Base-by-base conservation (phyloP, 2,888 invertebrate species). In the Caradrina clavipalpis region DNA sequence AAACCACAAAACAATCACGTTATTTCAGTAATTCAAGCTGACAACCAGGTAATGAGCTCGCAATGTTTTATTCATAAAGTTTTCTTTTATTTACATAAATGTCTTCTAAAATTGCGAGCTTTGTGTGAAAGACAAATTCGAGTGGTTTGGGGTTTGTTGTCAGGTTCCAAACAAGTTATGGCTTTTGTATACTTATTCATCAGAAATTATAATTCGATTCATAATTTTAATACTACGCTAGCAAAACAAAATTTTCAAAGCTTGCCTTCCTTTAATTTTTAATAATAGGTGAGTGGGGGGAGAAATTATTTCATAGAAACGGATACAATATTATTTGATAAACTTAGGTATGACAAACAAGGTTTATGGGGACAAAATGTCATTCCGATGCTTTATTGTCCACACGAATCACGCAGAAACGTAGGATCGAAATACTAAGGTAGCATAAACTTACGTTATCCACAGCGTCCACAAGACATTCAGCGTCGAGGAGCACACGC, bases 401-500 rank as follows among this genome's bases (percentile, higher is more conserved):
- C 35, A 63, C 21, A 51, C 47, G 13, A 63, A 56, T 45, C 71
- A 75, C 63, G 78, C 68, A 69, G 55, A 66, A 78, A 61, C 66
- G 21, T 54, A 53, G 17, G 45, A 64, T 67, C 19, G 13, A 35
- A 83, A 50, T 83, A 87, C 81, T 62, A 85, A 77, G 82, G 26
- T 6, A 70, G n/a, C 79, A 85, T 84, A 83, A 85, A 88, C 93
- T 91, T 67, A 96, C 95, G 67, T 91, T 91, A 73, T 96, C 95
- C 0, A 90, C 89, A 19, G 95, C 91, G 63, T 97, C 97, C 0
- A 97, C 96, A 66, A 96, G 96, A 58, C 97, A 97, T 15, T 97
- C 97, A 35, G 96, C 96, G 26, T 97, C 97, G 58, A 98, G 93
- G 60, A 98, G 93, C 55, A 97, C 93, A 77, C 97, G 96, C n/a